Evolutionary conservation across 2,888 invertebrate species (phyloP).

Genomic region (Cephus pygmeus): DNA sequence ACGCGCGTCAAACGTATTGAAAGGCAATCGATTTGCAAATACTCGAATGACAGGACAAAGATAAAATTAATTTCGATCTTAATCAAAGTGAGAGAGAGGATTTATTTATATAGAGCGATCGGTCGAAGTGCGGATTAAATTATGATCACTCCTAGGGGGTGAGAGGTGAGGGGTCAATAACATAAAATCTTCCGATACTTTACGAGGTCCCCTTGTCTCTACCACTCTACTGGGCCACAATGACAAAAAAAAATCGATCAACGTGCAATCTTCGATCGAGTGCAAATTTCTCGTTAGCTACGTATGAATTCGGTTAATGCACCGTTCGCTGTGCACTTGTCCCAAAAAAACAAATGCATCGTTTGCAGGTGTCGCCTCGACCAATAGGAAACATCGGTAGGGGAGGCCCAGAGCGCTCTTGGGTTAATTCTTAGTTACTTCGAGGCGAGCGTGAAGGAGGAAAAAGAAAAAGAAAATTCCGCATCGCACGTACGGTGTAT

Average conservation of each 20-base stretch:
- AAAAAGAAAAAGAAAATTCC: neutral
- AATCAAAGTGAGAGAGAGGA: neutral
- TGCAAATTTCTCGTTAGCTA: neutral
- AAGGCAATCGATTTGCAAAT: neutral
- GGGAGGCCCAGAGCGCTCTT: neutral
- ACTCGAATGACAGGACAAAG: neutral
- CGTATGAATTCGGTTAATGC: neutral
- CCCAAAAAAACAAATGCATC: neutral
- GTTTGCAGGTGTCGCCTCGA: neutral
- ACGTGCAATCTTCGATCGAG: slow-evolving; percentile 9
- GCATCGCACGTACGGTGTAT: neutral
- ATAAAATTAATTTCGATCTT: neutral
- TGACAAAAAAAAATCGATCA: neutral
- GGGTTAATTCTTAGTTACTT: neutral
- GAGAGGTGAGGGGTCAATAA: neutral
- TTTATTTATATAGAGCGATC: neutral
- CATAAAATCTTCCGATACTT: too few species aligned
- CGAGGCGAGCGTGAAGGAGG: neutral
- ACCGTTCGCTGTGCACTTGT: neutral
- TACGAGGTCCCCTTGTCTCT: too few species aligned
- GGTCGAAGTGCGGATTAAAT: neutral
- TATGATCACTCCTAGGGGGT: too few species aligned
- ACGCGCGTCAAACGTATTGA: neutral
- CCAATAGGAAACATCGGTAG: neutral
- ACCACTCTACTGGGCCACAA: neutral